phyloP scores from a whole-genome alignment of 2,113 vertebrate genomes.

The Mesoclemmys tuberculata region DNA sequence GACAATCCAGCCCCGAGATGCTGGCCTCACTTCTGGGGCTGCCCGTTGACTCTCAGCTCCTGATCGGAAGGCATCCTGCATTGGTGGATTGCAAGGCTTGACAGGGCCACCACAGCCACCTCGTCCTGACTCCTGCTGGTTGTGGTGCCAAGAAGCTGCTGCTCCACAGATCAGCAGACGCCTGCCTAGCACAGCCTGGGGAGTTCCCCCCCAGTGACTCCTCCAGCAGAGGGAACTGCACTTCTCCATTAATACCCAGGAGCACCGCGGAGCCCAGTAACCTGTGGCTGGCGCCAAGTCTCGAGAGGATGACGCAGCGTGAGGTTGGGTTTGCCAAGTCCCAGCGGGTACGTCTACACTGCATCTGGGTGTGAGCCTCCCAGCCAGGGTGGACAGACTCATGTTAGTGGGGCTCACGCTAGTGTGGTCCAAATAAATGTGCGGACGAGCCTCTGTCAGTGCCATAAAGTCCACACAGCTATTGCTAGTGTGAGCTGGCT shows the following conservation, averaged over 20 bases:
- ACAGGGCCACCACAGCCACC: too few relatives aligned
- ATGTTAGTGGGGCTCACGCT: too few relatives aligned
- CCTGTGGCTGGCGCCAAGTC: background rate
- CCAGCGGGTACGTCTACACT: background rate
- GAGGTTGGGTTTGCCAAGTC: background rate
- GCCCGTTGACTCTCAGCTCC: background rate
- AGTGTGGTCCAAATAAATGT: background rate
- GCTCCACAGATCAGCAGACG: too few relatives aligned
- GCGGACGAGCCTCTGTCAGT: background rate
- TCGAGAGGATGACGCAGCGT: background rate
- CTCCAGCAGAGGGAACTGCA: background rate
- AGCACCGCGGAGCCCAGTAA: background rate
- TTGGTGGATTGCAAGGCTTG: background rate
- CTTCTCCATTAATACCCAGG: background rate
- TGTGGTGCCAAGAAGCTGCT: background rate
- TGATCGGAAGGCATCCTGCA: background rate
- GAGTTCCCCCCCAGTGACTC: background rate
- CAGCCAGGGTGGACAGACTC: background rate
- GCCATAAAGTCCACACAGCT: background rate
- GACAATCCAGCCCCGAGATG: background rate
- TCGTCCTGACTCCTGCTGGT: background rate
- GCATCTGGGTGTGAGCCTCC: too few relatives aligned
- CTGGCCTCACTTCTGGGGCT: background rate
- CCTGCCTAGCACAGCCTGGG: background rate
- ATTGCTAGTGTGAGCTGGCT: background rate